Evolutionary conservation across 2,888 invertebrate genomes (phyloP).

Genomic region (Volucella bombylans): DNA sequence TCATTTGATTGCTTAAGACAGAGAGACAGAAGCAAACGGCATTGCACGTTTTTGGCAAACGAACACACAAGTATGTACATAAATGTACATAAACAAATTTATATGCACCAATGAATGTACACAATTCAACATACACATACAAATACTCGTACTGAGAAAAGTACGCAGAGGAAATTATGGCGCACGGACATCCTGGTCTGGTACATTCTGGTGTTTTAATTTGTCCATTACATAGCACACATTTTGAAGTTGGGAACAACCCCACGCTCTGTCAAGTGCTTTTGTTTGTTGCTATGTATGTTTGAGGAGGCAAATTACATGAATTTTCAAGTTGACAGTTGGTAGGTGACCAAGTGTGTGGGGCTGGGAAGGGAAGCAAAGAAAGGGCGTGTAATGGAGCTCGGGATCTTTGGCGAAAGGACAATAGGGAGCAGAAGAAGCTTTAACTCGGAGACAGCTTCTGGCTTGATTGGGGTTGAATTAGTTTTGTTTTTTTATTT

Average conservation of each 20-base stretch:
- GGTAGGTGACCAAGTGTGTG: background rate
- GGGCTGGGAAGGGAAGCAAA: no score
- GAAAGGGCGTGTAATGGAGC: slow-evolving; percentile 6
- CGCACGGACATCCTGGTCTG: slow-evolving; percentile 45
- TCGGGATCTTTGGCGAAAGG: slow-evolving; percentile 8
- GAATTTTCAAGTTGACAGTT: slow-evolving; percentile 45
- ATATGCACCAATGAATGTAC: background rate
- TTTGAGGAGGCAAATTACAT: slow-evolving; percentile 43
- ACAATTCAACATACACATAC: no score
- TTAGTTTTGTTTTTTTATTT: slow-evolving; percentile 10
- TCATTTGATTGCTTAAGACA: slow-evolving; percentile 43
- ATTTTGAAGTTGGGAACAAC: slow-evolving; percentile 46
- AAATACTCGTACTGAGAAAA: background rate
- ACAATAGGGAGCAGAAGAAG: slow-evolving; percentile 26
- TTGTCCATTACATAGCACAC: slow-evolving; percentile 47
- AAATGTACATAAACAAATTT: background rate
- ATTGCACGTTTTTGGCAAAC: slow-evolving; percentile 5
- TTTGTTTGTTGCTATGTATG: slow-evolving; percentile 43
- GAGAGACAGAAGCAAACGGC: slow-evolving; percentile 21
- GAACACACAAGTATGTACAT: background rate
- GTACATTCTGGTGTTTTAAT: slow-evolving; percentile 52
- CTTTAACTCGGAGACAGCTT: slow-evolving; percentile 35
- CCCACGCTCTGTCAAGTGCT: slow-evolving; percentile 8
- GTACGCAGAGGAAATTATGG: slow-evolving; percentile 35
- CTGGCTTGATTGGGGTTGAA: slow-evolving; percentile 55